Conservation (phyloP, 2,113 vertebrate genomes). For the Lepisosteus oculatus region DNA sequence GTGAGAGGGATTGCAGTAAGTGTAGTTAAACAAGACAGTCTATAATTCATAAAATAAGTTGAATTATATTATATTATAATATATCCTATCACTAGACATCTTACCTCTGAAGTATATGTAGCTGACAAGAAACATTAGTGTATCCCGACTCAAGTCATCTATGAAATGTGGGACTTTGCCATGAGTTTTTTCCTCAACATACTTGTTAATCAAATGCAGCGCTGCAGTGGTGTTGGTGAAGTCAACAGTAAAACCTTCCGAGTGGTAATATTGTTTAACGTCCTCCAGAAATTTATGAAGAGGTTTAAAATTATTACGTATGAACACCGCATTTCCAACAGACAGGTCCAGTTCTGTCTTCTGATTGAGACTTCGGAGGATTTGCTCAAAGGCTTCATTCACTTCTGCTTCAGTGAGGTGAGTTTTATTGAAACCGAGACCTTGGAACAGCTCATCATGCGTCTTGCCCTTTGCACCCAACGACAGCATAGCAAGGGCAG, state of each 20-base stretch:
- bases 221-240: constrained; percentile 42
- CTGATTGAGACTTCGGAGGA: constrained; percentile 27
- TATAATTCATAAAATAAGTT: no score
- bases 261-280: constrained; percentile 46
- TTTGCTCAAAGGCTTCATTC: constrained; percentile 31
- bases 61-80: no score
- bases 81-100: background rate
- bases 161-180: constrained; percentile 59
- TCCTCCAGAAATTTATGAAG: constrained; percentile 40
- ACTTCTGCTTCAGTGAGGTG: constrained; percentile 29
- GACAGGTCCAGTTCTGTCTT: constrained; percentile 17
- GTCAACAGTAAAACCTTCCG: constrained; percentile 49
- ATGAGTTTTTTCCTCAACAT: constrained; percentile 48
- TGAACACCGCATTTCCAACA: constrained; percentile 52
- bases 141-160: constrained; percentile 30
- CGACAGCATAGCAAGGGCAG: constrained; percentile 62
- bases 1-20: no score
- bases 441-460: constrained; percentile 57
- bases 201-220: constrained; percentile 45
- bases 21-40: no score
- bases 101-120: constrained; percentile 70
- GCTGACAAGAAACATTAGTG: constrained; percentile 59
- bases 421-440: constrained; percentile 47
- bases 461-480: constrained; percentile 57
- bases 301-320: constrained; percentile 32